Evolutionary conservation across 2,888 invertebrate genomes (phyloP).

Genomic region (Hypomecis punctinalis): DNA sequence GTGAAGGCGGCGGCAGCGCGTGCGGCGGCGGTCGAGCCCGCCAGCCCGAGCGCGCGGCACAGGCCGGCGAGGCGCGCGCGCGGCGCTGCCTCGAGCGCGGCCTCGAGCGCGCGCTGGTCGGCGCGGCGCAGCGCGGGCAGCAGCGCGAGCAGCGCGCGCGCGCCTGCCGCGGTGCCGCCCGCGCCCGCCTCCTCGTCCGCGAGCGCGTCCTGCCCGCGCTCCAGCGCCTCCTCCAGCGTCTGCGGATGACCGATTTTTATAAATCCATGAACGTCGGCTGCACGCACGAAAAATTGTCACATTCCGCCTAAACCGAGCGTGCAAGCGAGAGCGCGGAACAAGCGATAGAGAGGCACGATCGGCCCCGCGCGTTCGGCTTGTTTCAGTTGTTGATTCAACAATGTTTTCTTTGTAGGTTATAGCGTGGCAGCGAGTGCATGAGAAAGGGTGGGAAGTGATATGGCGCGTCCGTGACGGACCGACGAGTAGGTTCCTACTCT

Average conservation of each 20-base stretch:
- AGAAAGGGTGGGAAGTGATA: too few species aligned
- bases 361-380: too few species aligned
- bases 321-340: too few species aligned
- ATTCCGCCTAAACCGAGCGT: too few species aligned
- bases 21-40: slow-evolving; percentile 53
- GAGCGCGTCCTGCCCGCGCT: slow-evolving; percentile 35
- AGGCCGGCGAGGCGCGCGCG: slow-evolving; percentile 35
- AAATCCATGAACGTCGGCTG: too few species aligned
- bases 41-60: slow-evolving; percentile 57
- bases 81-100: not conserved
- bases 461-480: too few species aligned
- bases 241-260: not conserved
- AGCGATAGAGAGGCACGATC: too few species aligned
- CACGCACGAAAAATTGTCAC: too few species aligned
- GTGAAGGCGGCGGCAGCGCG: slow-evolving; percentile 54
- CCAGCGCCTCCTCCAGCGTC: slow-evolving; percentile 32
- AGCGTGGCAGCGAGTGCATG: too few species aligned
- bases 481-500: too few species aligned
- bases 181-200: slow-evolving; percentile 38
- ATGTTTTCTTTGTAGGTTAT: too few species aligned
- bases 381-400: too few species aligned
- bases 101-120: slow-evolving; percentile 29
- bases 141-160: slow-evolving; percentile 24
- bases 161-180: slow-evolving; percentile 32
- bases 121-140: slow-evolving; percentile 13